Percentiles rank a stretch among this genome's conserved stretches.
These are phyloP conservation scores for Passer montanus DNA, from an alignment of 2,113 vertebrate genomes.

Conservation along the genomic window DNA sequence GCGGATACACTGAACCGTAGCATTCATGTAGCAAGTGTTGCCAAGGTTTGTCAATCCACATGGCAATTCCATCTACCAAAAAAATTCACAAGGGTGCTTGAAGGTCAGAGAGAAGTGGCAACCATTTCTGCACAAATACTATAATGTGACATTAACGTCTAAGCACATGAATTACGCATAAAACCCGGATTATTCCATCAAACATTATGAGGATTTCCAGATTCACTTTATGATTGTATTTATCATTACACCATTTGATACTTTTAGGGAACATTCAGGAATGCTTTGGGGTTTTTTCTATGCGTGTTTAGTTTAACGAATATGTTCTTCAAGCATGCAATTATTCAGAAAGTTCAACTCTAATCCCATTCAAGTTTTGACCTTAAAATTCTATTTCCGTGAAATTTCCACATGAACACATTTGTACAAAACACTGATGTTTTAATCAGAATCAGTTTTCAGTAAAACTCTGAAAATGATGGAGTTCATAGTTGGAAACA, in stretches of 20 bases:
- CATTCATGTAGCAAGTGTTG: slow-evolving; percentile 99
- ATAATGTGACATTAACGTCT: background rate
- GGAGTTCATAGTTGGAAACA: background rate
- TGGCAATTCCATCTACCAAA: slow-evolving; percentile 92
- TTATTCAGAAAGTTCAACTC: slow-evolving; percentile 28
- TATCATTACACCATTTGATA: background rate
- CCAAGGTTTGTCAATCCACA: slow-evolving; percentile 97
- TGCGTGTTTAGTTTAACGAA: background rate
- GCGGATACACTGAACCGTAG: slow-evolving; percentile 98
- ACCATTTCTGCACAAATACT: background rate
- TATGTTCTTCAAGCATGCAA: background rate
- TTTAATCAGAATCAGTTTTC: slow-evolving; percentile 27
- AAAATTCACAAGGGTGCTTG: background rate
- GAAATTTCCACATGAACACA: background rate
- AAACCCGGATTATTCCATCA: background rate
- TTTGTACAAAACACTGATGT: background rate
- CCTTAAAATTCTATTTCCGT: background rate
- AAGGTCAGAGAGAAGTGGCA: background rate
- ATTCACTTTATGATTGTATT: background rate
- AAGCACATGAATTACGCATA: background rate
- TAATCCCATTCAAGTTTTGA: slow-evolving; percentile 20
- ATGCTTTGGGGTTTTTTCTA: background rate
- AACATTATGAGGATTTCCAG: background rate
- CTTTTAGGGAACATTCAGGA: background rate
- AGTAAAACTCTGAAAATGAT: background rate